Evolutionary conservation across 2,888 invertebrate species (phyloP), one percentile per base, ranked within the genome.

Genomic region (Conchocele bisecta): DNA sequence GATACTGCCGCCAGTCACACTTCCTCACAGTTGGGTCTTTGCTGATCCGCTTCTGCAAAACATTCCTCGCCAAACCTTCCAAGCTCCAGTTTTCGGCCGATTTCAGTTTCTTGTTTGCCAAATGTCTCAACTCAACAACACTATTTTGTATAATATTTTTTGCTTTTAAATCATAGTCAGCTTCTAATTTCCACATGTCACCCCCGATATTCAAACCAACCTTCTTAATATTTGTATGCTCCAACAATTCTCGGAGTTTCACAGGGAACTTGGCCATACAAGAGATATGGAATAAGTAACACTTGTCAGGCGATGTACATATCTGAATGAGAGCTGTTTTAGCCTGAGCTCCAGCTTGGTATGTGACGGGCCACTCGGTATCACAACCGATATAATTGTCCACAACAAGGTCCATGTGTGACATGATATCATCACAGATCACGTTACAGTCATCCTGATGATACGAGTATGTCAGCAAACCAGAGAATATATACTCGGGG

Each of bases 291-390:
- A 88, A 88, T 15, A 88, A 54, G 66, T 84, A 88, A 64, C 86
- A 86, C n/a, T 54, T 76, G 6, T 81, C 48, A n/a, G 78, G 64
- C 7, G 70, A 56, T 1, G 77, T 44, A 69, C 84, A 86, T 13
- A 88, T 28, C 71, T 88, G 88, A 44, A 88, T 67, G 11, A 86
- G 54, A 1, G 88, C 83, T 3, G 86, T 84, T 68, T 82, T 85
- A 17, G 69, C 79, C 53, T 75, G 74, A 33, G 65, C 56, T 6
- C 87, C 86, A 24, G 63, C 69, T 28, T 67, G 51, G 61, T 82
- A 88, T 1, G 82, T 73, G n/a, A 88, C 85, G 3, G 86, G 85
- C 87, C 88, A 88, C 50, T 88, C 88, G 59, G 83, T 81, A 61
- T 88, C 88, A 78, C 87, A 85, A 1, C 88, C 88, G 6, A 86